Evolutionary conservation across 2,113 vertebrate genomes (phyloP).

Genomic region (Microtus ochrogaster): DNA sequence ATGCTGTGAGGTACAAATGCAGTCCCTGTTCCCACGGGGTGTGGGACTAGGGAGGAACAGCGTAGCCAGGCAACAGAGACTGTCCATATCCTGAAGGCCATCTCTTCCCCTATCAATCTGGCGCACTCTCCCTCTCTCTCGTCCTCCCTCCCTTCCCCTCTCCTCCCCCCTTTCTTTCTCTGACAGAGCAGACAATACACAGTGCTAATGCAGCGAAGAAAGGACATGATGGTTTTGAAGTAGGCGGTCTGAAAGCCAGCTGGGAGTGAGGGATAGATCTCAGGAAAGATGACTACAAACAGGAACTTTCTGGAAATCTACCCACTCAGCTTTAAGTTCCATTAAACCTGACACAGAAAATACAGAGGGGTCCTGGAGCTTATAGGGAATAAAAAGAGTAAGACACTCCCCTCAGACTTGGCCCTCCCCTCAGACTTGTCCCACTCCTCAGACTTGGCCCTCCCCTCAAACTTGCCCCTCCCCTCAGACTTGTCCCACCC

Average conservation of each 20-base stretch:
- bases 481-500: neutral
- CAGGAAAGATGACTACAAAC: neutral
- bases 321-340: neutral
- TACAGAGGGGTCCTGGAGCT: accelerated
- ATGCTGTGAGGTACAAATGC: accelerated
- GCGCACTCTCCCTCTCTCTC: neutral
- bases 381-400: neutral
- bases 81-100: neutral
- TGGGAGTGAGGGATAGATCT: neutral
- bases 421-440: accelerated
- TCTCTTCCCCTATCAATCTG: neutral
- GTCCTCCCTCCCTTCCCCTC: neutral
- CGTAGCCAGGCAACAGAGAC: neutral
- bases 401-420: neutral
- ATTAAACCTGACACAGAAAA: neutral
- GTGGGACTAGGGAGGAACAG: neutral
- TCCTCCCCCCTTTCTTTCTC: neutral
- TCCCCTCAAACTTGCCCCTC: no score
- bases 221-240: neutral
- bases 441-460: accelerated
- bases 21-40: neutral
- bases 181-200: neutral
- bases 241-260: neutral
- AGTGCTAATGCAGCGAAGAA: neutral
- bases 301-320: neutral